Evolutionary conservation across 1,140 invertebrate genomes (phyloP), one percentile per base, ranked within the genome.

Genomic region (Drosophila nigromelanica): DNA sequence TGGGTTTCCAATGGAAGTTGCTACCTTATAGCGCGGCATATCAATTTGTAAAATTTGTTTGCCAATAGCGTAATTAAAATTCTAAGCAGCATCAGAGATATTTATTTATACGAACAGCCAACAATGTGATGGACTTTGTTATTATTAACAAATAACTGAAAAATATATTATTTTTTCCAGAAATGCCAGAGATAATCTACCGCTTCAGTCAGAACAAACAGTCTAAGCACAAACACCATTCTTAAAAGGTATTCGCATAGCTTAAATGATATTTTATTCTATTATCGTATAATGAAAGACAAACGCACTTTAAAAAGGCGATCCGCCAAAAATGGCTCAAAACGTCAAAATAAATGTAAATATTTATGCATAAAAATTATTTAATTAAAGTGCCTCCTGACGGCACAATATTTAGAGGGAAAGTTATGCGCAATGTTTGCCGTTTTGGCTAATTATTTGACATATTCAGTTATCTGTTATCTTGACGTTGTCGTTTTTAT

Each of bases 351-450:
- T 24, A 21, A 61, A 60, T 30, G 58, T 54, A 80, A 78, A 86
- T 86, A 78, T 86, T 86, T 86, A 70, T 74, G 51, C 73, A 64
- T 47, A 47, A 70, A 64, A 83, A 80, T 74, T 62, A 73, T 80
- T 76, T 68, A 85, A 83, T 80, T 85, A 69, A 83, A 71, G 48
- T 52, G 54, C 52, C 60, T 43, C 24, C 11, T 37, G 74, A 24
- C 21, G 21, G 52, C 50, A 27, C 15, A 66, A 52, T 48, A 27
- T 52, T 35, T 40, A 47, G 15, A 55, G 80, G 52, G 80, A 85
- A 85, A 85, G 80, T 74, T 76, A 47, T 71, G 50, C 58, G 58
- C 11, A 45, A 39, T 71, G 42, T 51, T 47, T 64, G 45, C 30
- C 43, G 59, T 69, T 78, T 67, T 63, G 37, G 51, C 68, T 76